phyloP scores from a whole-genome alignment of 2,113 vertebrate genomes.

The Tetrao urogallus region DNA sequence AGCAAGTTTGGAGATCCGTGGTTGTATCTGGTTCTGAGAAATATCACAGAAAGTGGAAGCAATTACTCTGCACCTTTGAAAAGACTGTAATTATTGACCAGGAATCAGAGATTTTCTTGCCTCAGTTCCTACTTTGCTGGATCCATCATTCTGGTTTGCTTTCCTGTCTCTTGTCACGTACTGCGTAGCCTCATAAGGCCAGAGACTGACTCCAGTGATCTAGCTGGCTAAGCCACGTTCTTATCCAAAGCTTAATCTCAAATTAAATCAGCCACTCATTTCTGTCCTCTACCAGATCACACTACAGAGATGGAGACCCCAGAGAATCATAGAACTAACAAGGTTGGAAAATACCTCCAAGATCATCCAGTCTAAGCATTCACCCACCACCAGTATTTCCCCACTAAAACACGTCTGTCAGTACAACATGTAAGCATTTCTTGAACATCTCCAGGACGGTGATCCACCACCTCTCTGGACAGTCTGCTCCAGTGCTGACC shows the following conservation, averaged over 20 bases:
- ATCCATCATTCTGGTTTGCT: not conserved
- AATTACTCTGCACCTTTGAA: not conserved
- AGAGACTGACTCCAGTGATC: not conserved
- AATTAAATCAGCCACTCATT: not conserved
- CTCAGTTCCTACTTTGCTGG: not conserved
- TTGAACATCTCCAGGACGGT: no score
- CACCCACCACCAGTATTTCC: no score
- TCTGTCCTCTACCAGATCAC: not conserved
- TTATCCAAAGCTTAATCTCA: not conserved
- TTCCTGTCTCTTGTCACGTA: fast-evolving
- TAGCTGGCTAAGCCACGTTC: not conserved
- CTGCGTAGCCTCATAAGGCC: not conserved
- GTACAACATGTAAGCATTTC: no score
- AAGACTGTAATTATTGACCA: not conserved
- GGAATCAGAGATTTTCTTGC: not conserved
- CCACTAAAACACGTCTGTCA: no score
- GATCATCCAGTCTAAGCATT: no score
- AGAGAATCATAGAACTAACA: no score
- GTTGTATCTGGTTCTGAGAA: not conserved
- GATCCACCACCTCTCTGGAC: no score
- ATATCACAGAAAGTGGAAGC: not conserved
- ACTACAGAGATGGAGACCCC: not conserved
- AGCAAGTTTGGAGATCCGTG: not conserved
- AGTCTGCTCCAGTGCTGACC: no score
- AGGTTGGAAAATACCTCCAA: no score